Conservation (phyloP, 2,113 vertebrate species). For the Sapayoa aenigma region DNA sequence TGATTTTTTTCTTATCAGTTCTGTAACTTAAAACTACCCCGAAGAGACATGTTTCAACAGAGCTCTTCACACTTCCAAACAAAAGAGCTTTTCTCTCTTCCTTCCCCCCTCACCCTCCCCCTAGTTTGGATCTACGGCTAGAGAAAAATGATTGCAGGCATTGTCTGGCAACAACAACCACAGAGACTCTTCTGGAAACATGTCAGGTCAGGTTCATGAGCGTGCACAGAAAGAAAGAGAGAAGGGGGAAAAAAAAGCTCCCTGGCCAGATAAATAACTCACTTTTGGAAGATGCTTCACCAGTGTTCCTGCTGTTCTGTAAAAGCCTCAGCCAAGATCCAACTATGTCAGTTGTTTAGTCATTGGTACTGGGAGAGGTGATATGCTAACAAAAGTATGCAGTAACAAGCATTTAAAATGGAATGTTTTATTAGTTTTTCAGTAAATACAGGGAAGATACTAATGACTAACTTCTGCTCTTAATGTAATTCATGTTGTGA, state of each 20-base stretch:
- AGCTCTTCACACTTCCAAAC: constrained; percentile 63
- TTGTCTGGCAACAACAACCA: constrained; percentile 62
- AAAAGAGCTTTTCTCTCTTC: constrained; percentile 66
- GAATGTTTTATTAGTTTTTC: neutral
- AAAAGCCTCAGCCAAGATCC: constrained; percentile 54
- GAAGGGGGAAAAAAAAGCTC: neutral
- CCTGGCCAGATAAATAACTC: constrained; percentile 61
- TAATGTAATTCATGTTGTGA: constrained; percentile 9
- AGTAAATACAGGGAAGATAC: neutral
- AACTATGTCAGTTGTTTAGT: constrained; percentile 45
- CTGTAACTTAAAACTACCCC: constrained; percentile 48
- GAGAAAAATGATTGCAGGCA: constrained; percentile 64
- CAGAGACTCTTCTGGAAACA: constrained; percentile 61
- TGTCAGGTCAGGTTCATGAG: constrained; percentile 69
- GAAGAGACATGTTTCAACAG: constrained; percentile 55
- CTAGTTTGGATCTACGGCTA: constrained; percentile 12
- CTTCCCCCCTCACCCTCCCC: neutral
- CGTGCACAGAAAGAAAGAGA: neutral
- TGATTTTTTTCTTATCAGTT: constrained; percentile 47
- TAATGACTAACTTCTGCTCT: neutral
- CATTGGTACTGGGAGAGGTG: constrained; percentile 38
- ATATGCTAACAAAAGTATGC: constrained; percentile 19
- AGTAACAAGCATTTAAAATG: neutral
- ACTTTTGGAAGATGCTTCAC: constrained; percentile 61
- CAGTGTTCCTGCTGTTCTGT: constrained; percentile 59